Evolutionary conservation across 1,140 invertebrate genomes (phyloP), one percentile per base, ranked within the genome.

Genomic region (Oncopeltus fasciatus): DNA sequence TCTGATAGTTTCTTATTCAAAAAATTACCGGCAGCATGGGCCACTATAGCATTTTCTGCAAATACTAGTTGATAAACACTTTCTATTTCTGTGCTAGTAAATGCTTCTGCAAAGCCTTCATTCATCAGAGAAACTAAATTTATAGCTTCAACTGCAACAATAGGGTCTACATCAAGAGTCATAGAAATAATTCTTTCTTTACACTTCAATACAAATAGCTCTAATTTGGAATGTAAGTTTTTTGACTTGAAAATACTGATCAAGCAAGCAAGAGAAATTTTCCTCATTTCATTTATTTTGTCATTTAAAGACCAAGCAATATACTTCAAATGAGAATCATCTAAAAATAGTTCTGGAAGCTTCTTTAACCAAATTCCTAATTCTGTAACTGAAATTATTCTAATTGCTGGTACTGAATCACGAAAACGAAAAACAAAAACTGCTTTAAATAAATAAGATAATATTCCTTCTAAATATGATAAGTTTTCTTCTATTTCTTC

Each of bases 401-500:
- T 26, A 9, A 53, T 53, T 1, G 18, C 24, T 1, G 49, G 49
- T 14, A 53, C 49, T 24, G 14, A 24, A 14, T 53, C 49, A 24
- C 49, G 21, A 53, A 24, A 53, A 8, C 49, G 18, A 1, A 26
- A 16, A 8, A 53, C 49, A 53, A 53, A 53, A 9, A 53, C 49
- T 8, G 49, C 49, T 12, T 26, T 53, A 14, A 53, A 53, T 18
- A 53, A 14, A 53, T 24, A 53, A 8, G 3, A 24, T 3, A 53
- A 24, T 1, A 53, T 18, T 26, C 28, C 58, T 65, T 60, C 29
- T 63, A 33, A 59, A 43, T 26, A n/a, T 59, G 12, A 57, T 57
- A 59, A 51, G 38, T 63, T 59, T 21, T 53, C 64, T 61, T 66
- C 57, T 65, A 65, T 31, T 62, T 59, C 60, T 28, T 47, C 59